Conservation (phyloP, 2,797 vertebrate species). For the Amphiprion clarkii region DNA sequence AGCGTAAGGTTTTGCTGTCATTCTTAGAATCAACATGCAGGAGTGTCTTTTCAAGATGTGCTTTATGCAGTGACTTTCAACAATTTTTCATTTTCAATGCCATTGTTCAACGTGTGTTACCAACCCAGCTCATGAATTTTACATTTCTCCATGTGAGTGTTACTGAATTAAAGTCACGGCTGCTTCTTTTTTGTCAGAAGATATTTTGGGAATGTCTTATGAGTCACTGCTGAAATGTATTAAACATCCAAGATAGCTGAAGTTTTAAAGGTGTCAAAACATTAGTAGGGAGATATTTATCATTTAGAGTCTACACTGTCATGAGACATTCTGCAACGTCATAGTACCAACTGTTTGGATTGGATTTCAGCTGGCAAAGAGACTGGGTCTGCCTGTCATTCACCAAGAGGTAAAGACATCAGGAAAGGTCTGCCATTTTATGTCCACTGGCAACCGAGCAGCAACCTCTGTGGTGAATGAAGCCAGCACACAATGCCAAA, state of each 20-base stretch:
- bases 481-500: no score
- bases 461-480: no score
- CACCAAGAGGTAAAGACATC: no score
- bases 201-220: not conserved
- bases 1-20: not conserved
- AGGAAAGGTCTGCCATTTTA: no score
- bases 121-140: conserved; percentile 8
- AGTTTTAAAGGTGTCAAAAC: not conserved
- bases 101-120: not conserved
- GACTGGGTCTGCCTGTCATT: not conserved
- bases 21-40: not conserved
- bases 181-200: not conserved
- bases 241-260: not conserved
- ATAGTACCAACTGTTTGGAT: no score
- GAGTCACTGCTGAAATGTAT: not conserved
- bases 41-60: not conserved
- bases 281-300: not conserved
- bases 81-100: conserved; percentile 2
- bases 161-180: not conserved
- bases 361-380: no score
- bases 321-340: no score
- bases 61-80: not conserved
- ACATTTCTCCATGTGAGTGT: not conserved
- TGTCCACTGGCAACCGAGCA: not conserved
- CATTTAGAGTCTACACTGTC: no score